These are phyloP conservation scores for Paradisaea rubra DNA, from an alignment of 2,113 vertebrate genomes.

Conservation along the genomic window DNA sequence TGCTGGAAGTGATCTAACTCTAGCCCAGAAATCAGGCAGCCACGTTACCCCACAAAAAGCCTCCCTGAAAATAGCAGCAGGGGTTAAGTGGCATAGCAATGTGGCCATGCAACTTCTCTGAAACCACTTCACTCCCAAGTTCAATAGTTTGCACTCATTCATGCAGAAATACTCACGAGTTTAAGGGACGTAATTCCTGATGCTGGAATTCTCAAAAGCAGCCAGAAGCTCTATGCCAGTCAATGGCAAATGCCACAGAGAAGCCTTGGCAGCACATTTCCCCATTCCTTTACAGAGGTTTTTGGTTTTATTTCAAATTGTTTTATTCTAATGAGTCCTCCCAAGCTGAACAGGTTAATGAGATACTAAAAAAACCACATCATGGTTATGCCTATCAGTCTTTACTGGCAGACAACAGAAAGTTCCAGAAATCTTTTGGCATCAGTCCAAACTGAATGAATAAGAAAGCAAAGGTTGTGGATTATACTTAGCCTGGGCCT, in stretches of 20 bases:
- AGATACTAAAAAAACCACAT: not conserved
- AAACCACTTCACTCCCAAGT: not conserved
- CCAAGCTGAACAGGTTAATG: not conserved
- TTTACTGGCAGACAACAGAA: slow-evolving; percentile 6
- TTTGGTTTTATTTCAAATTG: too few species aligned
- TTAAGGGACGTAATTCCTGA: not conserved
- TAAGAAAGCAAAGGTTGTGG: not conserved
- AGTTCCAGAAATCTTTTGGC: not conserved
- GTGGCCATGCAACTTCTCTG: not conserved
- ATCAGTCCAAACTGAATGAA: not conserved
- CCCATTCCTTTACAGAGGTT: not conserved
- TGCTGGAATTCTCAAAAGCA: not conserved
- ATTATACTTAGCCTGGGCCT: not conserved
- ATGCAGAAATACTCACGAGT: not conserved
- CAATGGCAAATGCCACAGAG: not conserved
- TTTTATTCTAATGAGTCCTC: not conserved
- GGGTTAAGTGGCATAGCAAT: not conserved
- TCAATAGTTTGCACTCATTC: not conserved
- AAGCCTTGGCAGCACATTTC: not conserved
- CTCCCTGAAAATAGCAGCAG: not conserved
- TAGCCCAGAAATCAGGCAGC: not conserved
- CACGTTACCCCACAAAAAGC: not conserved
- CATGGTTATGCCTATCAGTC: not conserved
- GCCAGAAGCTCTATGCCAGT: not conserved
- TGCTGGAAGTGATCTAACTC: not conserved